Base-by-base conservation (phyloP, 2,797 vertebrate species). In the Prunella strophiata region DNA sequence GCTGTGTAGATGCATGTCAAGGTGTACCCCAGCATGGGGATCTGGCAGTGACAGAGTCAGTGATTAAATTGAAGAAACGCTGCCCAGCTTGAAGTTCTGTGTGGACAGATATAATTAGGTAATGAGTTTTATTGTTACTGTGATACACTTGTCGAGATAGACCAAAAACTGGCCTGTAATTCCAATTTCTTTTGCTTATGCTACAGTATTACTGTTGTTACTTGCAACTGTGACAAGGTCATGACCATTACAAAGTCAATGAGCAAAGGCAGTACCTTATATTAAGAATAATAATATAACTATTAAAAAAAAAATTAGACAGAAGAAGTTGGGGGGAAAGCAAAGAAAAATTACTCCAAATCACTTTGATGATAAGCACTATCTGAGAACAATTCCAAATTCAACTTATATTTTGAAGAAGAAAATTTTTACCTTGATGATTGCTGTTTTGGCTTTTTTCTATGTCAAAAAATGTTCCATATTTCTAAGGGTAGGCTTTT, bases 381-480 rank as follows among this genome's bases (percentile, higher is more conserved):
- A 32, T 5, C 9, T 18, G 20, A 25, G 5, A 88, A 72, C 2
- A 57, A 36, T 43, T 87, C 15, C 7, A 43, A 29, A 68, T 88
- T 66, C 26, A 58, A 12, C 8, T 61, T 68, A 3, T 15, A 5
- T 57, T 76, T 34, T 34, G 34, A 34, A 34, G 34, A 34, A 34
- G 34, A 34, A 34, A 34, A 34, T 34, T 34, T 34, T 83, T 50
- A 5, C 5, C 4, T 26, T 43, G 10, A 61, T 16, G 72, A 34
- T 34, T 68, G 7, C 2, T 43, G 13, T 10, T 25, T 45, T 4
- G 21, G 1, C 0, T 4, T 25, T n/a, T n/a, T 51, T 10, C 1
- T 47, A 10, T 10, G 6, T 42, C 11, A 22, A 52, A 20, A 78
- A 79, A 26, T 2, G 4, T 42, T 66, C 4, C 11, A 4, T 21